Evolutionary conservation across 2,888 invertebrate species (phyloP), one percentile per base, ranked within the genome.

Genomic region (Euclidia mi): DNA sequence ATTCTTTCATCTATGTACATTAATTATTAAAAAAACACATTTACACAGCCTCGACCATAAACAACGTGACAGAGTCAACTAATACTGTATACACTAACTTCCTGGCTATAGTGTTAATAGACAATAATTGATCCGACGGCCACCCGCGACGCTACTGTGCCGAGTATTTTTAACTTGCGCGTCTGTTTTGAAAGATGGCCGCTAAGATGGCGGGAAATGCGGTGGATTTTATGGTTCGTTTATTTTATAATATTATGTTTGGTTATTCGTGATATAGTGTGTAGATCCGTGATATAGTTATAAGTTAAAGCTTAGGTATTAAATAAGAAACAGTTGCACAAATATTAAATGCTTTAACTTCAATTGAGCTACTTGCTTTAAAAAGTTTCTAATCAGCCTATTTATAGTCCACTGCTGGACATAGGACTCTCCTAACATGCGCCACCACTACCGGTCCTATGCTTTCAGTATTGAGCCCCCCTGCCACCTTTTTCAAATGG

Each of bases 71-170:
- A 75, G 46, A 67, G 57, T 57, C 58, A 52, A 56, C 64, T 42
- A 69, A 59, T 41, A 56, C 66, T 68, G 74, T 75, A 72, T 74
- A 81, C 69, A 69, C 60, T 56, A 73, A 65, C 77, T 84, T 89
- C 86, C 86, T 82, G 86, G 77, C 65, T 64, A 71, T 81, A 78
- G 88, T 90, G 92, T 83, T 91, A 92, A 91, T 88, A 86, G 85
- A 80, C 81, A 89, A 88, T 92, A 91, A 92, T 90, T 92, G 92
- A 90, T 91, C 82, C 78, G 62, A 65, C 70, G 89, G 83, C 90
- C 91, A 90, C 91, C 89, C 91, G 88, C 89, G 86, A 85, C 76
- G 90, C 57, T 67, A 56, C 73, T 78, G 81, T 84, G n/a, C n/a
- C n/a, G n/a, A n/a, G 72, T 85, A 82, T 84, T 80, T 85, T 81